These are phyloP conservation scores for Myxocyprinus asiaticus DNA, from an alignment of 2,113 vertebrate species.

Conservation along the genomic window DNA sequence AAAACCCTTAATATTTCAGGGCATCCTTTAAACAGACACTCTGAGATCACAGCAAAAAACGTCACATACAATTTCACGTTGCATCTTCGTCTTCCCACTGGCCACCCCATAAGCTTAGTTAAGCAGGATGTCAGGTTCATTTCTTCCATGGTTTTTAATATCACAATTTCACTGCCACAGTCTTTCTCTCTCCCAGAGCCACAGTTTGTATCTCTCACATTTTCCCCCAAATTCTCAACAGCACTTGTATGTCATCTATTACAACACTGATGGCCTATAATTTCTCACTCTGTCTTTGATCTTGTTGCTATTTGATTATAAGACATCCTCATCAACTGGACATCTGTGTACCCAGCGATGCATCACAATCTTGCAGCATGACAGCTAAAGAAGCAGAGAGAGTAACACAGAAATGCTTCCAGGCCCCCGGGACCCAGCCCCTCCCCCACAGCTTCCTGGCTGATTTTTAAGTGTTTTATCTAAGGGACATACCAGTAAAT, in stretches of 20 bases:
- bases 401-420: constrained; percentile 73
- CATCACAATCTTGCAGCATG: constrained; percentile 67
- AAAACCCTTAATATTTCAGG: constrained; percentile 53
- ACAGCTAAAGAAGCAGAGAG: constrained; percentile 77
- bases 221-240: constrained; percentile 41
- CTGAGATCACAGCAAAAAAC: neutral
- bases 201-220: constrained; percentile 38
- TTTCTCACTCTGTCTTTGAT: constrained; percentile 55
- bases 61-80: constrained; percentile 3
- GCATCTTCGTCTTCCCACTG: constrained; percentile 56
- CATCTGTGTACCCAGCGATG: constrained; percentile 66
- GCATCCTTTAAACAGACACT: constrained; percentile 34
- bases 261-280: neutral
- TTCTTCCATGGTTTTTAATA: constrained; percentile 57
- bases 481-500: constrained; percentile 80
- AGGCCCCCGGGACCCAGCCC: constrained; percentile 66
- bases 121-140: constrained; percentile 58
- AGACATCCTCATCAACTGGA: constrained; percentile 44
- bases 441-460: constrained; percentile 63
- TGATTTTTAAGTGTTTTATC: constrained; percentile 85
- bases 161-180: constrained; percentile 32
- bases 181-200: constrained; percentile 44
- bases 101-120: constrained; percentile 55
- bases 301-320: no score
- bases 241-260: constrained; percentile 48